Conservation (phyloP, 2,113 vertebrate species). For the Clarias magur region DNA sequence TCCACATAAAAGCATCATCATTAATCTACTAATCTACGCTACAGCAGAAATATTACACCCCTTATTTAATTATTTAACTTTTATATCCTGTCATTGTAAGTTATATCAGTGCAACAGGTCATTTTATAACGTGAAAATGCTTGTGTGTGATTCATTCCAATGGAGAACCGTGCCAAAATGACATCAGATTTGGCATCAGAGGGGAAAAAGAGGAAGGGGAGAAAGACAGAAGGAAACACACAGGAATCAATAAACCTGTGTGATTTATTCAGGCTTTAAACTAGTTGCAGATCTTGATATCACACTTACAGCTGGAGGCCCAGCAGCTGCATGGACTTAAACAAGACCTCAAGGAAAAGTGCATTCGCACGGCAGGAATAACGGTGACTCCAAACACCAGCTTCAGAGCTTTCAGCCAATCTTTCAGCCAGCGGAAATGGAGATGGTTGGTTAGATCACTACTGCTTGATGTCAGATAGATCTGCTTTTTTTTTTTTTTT, state of each 20-base stretch:
- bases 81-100: not conserved
- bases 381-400: not conserved
- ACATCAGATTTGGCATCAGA: constrained; percentile 40
- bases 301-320: constrained; percentile 12
- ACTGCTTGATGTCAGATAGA: not conserved
- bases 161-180: constrained; percentile 32
- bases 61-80: constrained; percentile 8
- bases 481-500: not conserved
- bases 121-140: constrained; percentile 29
- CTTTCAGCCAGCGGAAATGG: not conserved
- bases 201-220: not conserved
- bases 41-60: not conserved
- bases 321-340: not conserved
- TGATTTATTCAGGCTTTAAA: constrained; percentile 33
- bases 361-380: not conserved
- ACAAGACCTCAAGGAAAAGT: not conserved
- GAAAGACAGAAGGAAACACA: not conserved
- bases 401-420: not conserved
- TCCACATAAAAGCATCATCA: not conserved
- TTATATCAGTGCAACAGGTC: constrained; percentile 6
- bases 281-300: constrained; percentile 7
- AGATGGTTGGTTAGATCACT: not conserved
- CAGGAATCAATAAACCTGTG: not conserved
- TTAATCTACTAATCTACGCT: not conserved
- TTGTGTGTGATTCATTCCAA: constrained; percentile 21